phyloP scores from a whole-genome alignment of 2,113 vertebrate genomes.

The Dasyurus viverrinus region DNA sequence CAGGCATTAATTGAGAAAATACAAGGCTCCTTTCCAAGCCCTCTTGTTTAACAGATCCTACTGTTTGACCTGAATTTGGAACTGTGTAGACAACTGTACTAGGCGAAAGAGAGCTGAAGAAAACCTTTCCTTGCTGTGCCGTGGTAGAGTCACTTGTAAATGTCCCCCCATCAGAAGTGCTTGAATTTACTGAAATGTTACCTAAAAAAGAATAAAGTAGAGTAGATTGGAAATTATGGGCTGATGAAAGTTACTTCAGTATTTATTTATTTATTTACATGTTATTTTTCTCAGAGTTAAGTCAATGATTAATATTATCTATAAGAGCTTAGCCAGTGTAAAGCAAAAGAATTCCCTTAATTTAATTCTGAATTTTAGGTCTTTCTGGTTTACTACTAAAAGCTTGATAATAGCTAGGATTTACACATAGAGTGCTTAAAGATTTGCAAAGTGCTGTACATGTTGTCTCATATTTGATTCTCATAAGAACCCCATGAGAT shows the following conservation, averaged over 20 bases:
- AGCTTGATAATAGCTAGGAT: neutral
- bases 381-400: constrained; percentile 45
- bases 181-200: constrained; percentile 89
- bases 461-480: neutral
- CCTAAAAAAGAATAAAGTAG: constrained; percentile 82
- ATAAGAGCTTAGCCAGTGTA: neutral
- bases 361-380: constrained; percentile 40
- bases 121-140: constrained; percentile 88
- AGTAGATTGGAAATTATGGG: constrained; percentile 7
- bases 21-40: constrained; percentile 90
- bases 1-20: constrained; percentile 93
- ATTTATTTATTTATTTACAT: neutral
- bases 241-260: constrained; percentile 26
- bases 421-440: neutral
- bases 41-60: constrained; percentile 95
- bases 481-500: neutral
- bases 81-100: constrained; percentile 94
- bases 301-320: neutral
- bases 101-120: constrained; percentile 90
- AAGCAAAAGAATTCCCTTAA: neutral
- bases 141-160: constrained; percentile 86
- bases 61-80: constrained; percentile 86
- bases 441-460: neutral
- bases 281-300: neutral
- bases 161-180: constrained; percentile 87